phyloP scores from a whole-genome alignment of 1,140 invertebrate species.

The Danaus melanippus region DNA sequence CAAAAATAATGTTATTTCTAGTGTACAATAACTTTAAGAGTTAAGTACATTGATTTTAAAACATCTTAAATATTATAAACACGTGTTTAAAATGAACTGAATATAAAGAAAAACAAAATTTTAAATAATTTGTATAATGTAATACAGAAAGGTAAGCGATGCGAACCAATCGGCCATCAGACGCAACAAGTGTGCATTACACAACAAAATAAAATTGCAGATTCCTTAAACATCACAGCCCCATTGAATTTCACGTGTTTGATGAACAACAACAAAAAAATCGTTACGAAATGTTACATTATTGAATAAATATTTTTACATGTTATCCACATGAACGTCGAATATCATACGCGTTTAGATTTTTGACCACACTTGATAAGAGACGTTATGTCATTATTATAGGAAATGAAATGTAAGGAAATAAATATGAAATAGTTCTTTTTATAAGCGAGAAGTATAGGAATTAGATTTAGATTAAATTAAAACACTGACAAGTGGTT shows the following conservation, averaged over 20 bases:
- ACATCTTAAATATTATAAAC: too few species aligned
- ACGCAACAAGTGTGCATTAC: constrained; percentile 45
- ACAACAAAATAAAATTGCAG: constrained; percentile 40
- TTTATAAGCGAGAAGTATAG: too few species aligned
- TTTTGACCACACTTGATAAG: constrained; percentile 5
- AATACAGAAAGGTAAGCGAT: neutral
- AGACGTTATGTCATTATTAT: too few species aligned
- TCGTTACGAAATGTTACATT: constrained; percentile 35
- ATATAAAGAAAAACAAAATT: too few species aligned
- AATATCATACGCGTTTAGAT: neutral
- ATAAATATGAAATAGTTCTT: too few species aligned
- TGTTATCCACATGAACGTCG: constrained; percentile 31
- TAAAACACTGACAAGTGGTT: too few species aligned
- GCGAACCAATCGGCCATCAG: constrained; percentile 2
- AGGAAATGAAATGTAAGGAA: too few species aligned
- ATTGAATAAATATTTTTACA: constrained; percentile 32
- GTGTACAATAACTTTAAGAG: too few species aligned
- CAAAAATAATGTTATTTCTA: too few species aligned
- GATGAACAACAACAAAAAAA: constrained; percentile 30
- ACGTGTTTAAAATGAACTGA: too few species aligned
- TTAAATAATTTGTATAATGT: neutral
- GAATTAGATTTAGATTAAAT: too few species aligned
- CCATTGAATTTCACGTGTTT: constrained; percentile 36
- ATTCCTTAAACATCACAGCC: constrained; percentile 25
- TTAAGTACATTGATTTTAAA: too few species aligned